Evolutionary conservation across 2,797 vertebrate species (phyloP).

Genomic region (Sitta carolinensis): DNA sequence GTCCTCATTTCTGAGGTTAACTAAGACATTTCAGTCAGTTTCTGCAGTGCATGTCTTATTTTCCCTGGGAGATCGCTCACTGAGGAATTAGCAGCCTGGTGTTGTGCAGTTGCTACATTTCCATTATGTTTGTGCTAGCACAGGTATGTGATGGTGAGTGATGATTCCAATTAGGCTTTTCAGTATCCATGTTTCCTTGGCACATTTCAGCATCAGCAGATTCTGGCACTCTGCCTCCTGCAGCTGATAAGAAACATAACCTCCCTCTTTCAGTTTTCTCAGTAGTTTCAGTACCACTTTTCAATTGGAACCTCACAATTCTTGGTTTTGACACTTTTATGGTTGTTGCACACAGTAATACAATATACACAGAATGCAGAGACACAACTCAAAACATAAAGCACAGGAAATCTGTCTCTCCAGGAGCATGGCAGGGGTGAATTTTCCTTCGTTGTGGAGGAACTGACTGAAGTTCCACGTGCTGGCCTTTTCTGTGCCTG

Average conservation of each 20-base stretch:
- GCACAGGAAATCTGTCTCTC: background rate
- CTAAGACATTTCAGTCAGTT: background rate
- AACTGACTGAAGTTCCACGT: background rate
- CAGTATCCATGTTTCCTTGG: background rate
- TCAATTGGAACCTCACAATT: background rate
- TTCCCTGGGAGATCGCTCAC: background rate
- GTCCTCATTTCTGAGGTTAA: background rate
- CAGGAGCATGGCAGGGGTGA: background rate
- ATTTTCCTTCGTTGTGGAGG: background rate
- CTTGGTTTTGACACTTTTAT: background rate
- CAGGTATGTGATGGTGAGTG: background rate
- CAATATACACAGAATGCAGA: background rate
- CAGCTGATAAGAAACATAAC: background rate
- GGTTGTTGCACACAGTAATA: background rate
- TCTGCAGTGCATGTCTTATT: background rate
- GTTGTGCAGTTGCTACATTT: background rate
- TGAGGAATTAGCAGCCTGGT: background rate
- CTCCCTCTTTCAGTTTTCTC: background rate
- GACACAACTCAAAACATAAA: background rate
- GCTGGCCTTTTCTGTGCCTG: background rate
- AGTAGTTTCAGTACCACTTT: background rate
- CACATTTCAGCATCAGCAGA: background rate
- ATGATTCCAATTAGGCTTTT: background rate
- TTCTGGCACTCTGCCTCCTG: background rate
- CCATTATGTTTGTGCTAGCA: background rate